Percentiles rank a stretch among this genome's conserved stretches.
Conservation (phyloP, 2,113 vertebrate genomes). For the Solea senegalensis region DNA sequence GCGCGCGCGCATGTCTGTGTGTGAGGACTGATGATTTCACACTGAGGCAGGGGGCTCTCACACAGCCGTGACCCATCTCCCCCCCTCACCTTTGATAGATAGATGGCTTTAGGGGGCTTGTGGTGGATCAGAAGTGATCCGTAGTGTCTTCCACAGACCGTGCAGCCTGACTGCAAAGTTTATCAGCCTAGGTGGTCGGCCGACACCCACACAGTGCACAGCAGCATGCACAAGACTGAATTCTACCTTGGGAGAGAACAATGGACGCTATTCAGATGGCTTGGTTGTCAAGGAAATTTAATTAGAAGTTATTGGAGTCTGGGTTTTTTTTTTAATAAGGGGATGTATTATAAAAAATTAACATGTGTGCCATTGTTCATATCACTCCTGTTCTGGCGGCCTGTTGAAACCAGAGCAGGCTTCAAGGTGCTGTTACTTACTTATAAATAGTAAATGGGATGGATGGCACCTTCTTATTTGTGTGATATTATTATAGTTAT, state of each 20-base stretch:
- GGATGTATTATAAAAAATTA: neutral
- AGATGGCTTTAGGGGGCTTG: conserved; percentile 81
- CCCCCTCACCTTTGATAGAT: conserved; percentile 76
- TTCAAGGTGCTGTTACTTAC: too few species aligned
- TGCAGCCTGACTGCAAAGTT: conserved; percentile 72
- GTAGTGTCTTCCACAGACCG: conserved; percentile 81
- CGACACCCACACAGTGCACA: conserved; percentile 20
- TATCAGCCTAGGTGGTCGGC: conserved; percentile 29
- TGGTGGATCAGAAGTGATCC: conserved; percentile 83
- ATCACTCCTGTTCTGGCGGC: too few species aligned
- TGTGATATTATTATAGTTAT: too few species aligned
- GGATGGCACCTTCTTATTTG: too few species aligned
- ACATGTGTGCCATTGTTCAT: too few species aligned
- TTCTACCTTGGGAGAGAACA: conserved; percentile 37
- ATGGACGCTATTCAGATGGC: conserved; percentile 46
- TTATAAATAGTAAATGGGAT: too few species aligned
- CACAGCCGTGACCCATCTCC: conserved; percentile 59
- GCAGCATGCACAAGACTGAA: conserved; percentile 55
- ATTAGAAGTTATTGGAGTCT: conserved; percentile 48
- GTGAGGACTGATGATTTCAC: conserved; percentile 67
- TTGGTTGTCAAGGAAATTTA: conserved; percentile 9
- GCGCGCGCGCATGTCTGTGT: conserved; percentile 26
- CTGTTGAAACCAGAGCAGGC: too few species aligned
- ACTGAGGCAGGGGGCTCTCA: conserved; percentile 40
- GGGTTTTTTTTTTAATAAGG: conserved; percentile 3